Base-by-base conservation (phyloP, 2,888 invertebrate species). In the Frankliniella fusca region DNA sequence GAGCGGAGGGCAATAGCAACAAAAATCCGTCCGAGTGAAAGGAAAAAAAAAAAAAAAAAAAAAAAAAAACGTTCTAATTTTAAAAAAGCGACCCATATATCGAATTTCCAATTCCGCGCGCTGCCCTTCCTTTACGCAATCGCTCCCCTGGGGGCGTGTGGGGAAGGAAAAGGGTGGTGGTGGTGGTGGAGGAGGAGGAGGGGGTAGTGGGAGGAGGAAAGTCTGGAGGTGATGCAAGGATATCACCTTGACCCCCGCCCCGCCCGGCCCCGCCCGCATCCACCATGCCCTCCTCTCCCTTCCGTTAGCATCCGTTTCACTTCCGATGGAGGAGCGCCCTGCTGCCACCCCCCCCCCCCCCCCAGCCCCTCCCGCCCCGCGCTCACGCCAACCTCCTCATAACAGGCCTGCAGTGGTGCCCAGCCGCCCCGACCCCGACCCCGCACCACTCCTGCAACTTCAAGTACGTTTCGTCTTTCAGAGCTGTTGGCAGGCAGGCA, bases 241-340 rank as follows among this genome's bases (percentile, higher is more conserved):
- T 70, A 70, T 23, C 70, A 27, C 70, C 70, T 76, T 76, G 70
- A 76, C 70, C 27, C 18, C 27, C 70, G 70, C 70, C 15, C 54
- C 9, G 70, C 27, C 70, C 70, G 54, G 54, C 8, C 27, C 23
- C 27, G 11, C 27, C 70, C 27, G 3, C 65, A 20, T 9, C 65
- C 65, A 3, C 70, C 70, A 11, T 11, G 23, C 23, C 70, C 70
- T 9, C 18, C 3, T 15, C 18, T 18, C 18, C 61, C 61, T 18
- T 61, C 61, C 7, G 61, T 61, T n/a, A 12, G 70, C 70, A 76
- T 76, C 70, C 70, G 27, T 76, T 27, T 76, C 70, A 76, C 70
- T 76, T 76, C 70, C 70, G 70, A 27, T 9, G 70, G 61, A 11
- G 15, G 18, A 18, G 0, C 61, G 15, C 61, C 61, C 54, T 20